Evolutionary conservation across 2,113 vertebrate genomes (phyloP), one percentile per base, ranked within the genome.

Genomic region (Etheostoma cragini): DNA sequence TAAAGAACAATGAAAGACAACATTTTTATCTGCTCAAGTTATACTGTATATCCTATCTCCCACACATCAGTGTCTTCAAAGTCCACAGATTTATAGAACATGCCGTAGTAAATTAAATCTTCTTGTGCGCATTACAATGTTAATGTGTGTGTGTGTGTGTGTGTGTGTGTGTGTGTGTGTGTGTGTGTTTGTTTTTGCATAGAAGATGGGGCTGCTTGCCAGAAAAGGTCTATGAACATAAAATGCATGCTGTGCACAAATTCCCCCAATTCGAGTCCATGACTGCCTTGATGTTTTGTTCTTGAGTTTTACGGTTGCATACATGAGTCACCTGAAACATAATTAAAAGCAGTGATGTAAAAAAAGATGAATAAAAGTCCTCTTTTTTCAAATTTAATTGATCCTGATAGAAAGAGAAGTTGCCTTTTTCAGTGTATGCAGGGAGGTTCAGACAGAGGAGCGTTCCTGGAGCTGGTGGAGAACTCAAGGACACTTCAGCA

Each of bases 21-120:
- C 45, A 10, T 52, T 68, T 76, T 85, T 63, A 78, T 87, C 67
- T 58, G 78, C 86, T 84, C n/a, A 16, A 52, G 50, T 46, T 54
- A 60, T 69, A 42, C 38, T 42, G 10, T 42, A 42, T 68, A 66
- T 72, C 57, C 61, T 24, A 74, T 84, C 45, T 82, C 77, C 26
- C 63, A 70, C 53, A 80, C 64, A 71, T 72, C 76, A 21, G 38
- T n/a, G 49, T 38, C 72, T 65, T 84, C 63, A 84, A 77, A 80
- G 62, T 50, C 17, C 15, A 64, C 62, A 71, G 26, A 84, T 70
- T 70, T 56, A 57, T 24, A 73, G 5, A 53, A 63, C 19, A 22
- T 35, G n/a, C 19, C 15, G 52, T n/a, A n/a, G 38, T 19, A 12
- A 72, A 81, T 81, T 47, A 63, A 17, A 64, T 61, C 56, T 57